Conservation (phyloP, 2,797 vertebrate species). For the Sebastes ruberrimus region DNA sequence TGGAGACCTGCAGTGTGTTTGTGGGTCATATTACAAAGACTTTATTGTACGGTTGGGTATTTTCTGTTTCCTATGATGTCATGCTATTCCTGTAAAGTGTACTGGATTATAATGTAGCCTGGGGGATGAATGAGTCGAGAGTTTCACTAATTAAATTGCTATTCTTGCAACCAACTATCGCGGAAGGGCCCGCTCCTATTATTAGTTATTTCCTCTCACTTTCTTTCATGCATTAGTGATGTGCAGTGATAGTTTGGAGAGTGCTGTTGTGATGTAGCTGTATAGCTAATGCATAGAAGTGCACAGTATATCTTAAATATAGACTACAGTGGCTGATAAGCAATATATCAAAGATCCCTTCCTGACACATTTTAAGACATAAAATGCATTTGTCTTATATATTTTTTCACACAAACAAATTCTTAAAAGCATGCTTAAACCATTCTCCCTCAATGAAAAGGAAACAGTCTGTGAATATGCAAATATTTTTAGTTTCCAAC, state of each 20-base stretch:
- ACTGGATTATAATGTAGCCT: constrained; percentile 24
- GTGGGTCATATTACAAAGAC: constrained; percentile 36
- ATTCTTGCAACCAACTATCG: constrained; percentile 37
- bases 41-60: constrained; percentile 31
- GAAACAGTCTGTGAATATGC: neutral
- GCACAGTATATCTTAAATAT: neutral
- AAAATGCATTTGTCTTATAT: neutral
- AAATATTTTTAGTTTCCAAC: neutral
- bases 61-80: constrained; percentile 55
- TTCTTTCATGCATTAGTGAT: constrained; percentile 39
- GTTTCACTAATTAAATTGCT: constrained; percentile 57
- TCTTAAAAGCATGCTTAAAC: neutral
- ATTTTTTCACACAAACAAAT: neutral
- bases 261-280: neutral
- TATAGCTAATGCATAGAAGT: neutral
- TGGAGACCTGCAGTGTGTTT: constrained; percentile 22
- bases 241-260: neutral
- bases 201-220: constrained; percentile 49
- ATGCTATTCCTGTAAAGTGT: constrained; percentile 61
- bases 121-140: constrained; percentile 35
- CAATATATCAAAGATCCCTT: neutral
- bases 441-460: neutral
- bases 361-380: neutral
- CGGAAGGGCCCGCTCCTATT: constrained; percentile 10
- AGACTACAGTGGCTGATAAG: neutral